Evolutionary conservation across 2,888 invertebrate genomes (phyloP), one percentile per base, ranked within the genome.

Genomic region (Nudaria mundana): DNA sequence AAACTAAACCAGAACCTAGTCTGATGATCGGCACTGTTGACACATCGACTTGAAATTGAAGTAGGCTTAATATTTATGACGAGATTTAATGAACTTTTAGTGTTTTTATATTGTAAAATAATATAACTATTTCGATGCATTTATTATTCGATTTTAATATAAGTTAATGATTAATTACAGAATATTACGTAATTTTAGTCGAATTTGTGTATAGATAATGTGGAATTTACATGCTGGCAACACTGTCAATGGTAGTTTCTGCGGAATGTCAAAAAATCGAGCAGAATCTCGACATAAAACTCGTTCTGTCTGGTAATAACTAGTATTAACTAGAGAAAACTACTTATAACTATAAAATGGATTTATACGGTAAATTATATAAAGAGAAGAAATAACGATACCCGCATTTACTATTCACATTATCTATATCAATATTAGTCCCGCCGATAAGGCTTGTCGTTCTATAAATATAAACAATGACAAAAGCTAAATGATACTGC

Each of bases 401-500:
- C n/a, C 6, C 4, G 7, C 15, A 20, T 26, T 14, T 32, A 39
- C 15, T 10, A 16, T n/a, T 23, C 16, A 45, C 50, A 52, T 39
- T 42, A 44, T 50, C 35, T 13, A 3, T 18, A 32, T 13, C 24
- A 44, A 48, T 37, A n/a, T 42, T 46, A 32, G n/a, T 6, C 16
- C 43, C 46, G 31, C 42, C 50, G 26, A 30, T 7, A 38, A 38
- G 48, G 50, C 49, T 43, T 53, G 37, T 50, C 48, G 47, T 46
- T 57, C 52, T 46, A 33, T 34, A 50, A 45, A 51, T 25, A 12
- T 28, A 28, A 14, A 28, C 20, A n/a, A 63, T 60, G 71, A 74
- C 78, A 39, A 56, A 74, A 84, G 86, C 86, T 86, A 86, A 79
- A 73, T 48, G 55, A 81, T 73, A 84, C 85, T 85, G 86, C 86